Percentiles rank a stretch among this genome's conserved stretches.
Evolutionary conservation across 2,113 vertebrate species (phyloP).

Genomic region (Narcine bancroftii): DNA sequence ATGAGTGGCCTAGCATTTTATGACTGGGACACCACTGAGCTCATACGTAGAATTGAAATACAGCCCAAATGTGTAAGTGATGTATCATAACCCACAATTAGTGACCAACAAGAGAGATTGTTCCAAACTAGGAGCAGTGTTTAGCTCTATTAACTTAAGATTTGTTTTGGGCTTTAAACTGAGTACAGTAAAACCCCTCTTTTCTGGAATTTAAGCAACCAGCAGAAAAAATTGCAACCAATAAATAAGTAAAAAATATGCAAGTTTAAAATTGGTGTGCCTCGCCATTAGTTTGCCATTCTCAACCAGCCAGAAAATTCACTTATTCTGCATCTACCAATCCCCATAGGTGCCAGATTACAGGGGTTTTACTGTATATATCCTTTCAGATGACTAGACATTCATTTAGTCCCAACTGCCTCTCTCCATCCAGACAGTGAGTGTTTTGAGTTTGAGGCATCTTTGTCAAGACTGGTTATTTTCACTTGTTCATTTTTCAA

Average conservation of each 20-base stretch:
- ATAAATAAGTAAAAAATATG: too few relatives aligned
- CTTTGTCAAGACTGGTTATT: background rate
- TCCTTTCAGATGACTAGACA: too few relatives aligned
- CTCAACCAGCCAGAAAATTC: background rate
- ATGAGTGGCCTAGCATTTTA: conserved; percentile 94
- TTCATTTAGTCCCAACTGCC: background rate
- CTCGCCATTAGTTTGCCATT: too few relatives aligned
- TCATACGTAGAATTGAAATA: conserved; percentile 95
- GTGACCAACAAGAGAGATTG: background rate
- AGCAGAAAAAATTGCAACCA: too few relatives aligned
- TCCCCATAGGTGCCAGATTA: too few relatives aligned
- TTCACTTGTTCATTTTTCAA: background rate
- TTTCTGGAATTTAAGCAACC: background rate
- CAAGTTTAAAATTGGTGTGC: too few relatives aligned
- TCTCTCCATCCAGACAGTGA: background rate
- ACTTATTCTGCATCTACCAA: too few relatives aligned
- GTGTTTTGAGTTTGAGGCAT: background rate
- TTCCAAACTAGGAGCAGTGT: background rate
- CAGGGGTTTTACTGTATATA: too few relatives aligned
- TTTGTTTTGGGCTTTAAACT: background rate
- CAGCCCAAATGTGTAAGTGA: conserved; percentile 87
- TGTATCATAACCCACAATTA: too few relatives aligned
- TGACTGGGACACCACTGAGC: conserved; percentile 94
- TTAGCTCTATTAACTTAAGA: background rate
- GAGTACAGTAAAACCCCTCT: too few relatives aligned